These are phyloP conservation scores for Heliconius charithonia DNA, from an alignment of 2,888 invertebrate genomes.

Conservation along the genomic window DNA sequence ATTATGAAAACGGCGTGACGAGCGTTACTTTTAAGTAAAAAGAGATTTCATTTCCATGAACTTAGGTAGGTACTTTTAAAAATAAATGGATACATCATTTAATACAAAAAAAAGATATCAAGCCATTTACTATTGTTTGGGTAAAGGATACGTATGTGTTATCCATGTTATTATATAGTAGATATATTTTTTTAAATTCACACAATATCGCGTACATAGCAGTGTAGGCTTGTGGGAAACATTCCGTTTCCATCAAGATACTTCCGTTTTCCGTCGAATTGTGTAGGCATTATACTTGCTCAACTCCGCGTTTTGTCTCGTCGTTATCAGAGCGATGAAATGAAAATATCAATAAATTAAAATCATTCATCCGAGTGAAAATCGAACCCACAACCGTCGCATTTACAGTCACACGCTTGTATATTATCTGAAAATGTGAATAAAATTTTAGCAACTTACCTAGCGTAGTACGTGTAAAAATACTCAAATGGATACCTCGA, in stretches of 20 bases:
- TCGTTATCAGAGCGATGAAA: neutral
- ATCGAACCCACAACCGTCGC: neutral
- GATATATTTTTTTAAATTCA: no score
- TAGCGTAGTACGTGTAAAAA: neutral
- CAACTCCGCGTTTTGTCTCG: neutral
- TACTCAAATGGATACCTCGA: slow-evolving; percentile 9
- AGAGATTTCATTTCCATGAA: neutral
- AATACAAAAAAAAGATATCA: no score
- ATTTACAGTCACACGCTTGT: neutral
- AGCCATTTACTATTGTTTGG: no score
- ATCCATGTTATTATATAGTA: no score
- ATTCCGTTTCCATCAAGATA: neutral
- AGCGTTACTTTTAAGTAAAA: neutral
- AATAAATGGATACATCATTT: no score
- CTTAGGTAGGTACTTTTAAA: neutral
- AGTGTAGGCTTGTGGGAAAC: no score
- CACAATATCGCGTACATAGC: no score
- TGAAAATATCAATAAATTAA: neutral
- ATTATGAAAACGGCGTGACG: neutral
- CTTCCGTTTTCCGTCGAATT: neutral
- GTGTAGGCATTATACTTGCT: neutral
- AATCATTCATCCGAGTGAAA: neutral
- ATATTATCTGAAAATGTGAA: neutral
- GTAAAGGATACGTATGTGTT: no score
- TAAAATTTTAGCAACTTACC: slow-evolving; percentile 1